Conservation (phyloP, 2,113 vertebrate genomes). For the Sylvia atricapilla region DNA sequence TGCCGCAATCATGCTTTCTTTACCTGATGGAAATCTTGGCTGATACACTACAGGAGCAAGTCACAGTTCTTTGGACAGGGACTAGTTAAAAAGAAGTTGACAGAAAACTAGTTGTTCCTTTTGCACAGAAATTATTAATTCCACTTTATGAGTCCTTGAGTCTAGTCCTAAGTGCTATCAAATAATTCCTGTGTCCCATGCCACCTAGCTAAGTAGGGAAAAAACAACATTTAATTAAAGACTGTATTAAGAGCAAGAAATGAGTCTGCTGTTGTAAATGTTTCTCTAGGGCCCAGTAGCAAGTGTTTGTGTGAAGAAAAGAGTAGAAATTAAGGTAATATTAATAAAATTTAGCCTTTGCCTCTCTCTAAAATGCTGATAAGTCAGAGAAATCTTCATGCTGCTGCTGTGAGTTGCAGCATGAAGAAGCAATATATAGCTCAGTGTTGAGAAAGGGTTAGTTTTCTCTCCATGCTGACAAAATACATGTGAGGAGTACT, state of each 20-base stretch:
- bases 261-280: not conserved
- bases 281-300: not conserved
- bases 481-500: not conserved
- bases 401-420: not conserved
- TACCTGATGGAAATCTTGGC: not conserved
- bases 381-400: not conserved
- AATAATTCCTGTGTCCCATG: not conserved
- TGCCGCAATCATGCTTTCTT: not conserved
- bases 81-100: not conserved
- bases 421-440: not conserved
- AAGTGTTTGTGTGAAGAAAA: not conserved
- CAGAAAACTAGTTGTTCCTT: not conserved
- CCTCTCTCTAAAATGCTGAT: not conserved
- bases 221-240: slow-evolving; percentile 34
- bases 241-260: not conserved
- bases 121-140: not conserved
- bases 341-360: slow-evolving; percentile 17
- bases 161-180: not conserved
- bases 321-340: slow-evolving; percentile 23
- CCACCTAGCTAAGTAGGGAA: not conserved
- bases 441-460: not conserved
- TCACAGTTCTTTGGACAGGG: not conserved
- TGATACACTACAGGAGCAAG: not conserved
- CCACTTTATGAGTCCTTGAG: not conserved
- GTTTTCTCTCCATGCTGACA: not conserved